phyloP scores from a whole-genome alignment of 2,888 invertebrate species.

The Punctoribates punctum region DNA sequence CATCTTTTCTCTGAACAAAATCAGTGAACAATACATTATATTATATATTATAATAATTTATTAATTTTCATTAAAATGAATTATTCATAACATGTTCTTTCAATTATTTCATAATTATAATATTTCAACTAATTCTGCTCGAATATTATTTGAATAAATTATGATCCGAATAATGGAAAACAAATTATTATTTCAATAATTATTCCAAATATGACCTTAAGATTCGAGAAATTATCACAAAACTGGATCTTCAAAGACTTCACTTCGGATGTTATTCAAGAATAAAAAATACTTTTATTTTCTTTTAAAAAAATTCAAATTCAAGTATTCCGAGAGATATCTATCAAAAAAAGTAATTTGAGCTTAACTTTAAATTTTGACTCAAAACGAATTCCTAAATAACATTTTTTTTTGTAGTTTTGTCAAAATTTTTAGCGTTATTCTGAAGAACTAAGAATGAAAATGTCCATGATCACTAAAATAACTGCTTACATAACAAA shows the following conservation, averaged over 20 bases:
- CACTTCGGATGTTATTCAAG: no score
- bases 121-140: not conserved
- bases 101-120: slow-evolving; percentile 19
- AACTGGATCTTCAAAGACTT: no score
- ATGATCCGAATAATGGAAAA: not conserved
- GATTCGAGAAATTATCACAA: not conserved
- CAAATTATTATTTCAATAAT: not conserved
- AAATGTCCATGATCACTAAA: no score
- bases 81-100: slow-evolving; percentile 25
- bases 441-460: no score
- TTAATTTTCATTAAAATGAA: slow-evolving; percentile 16
- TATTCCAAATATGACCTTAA: not conserved
- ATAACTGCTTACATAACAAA: no score
- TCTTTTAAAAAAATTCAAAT: no score
- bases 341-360: not conserved
- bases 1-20: not conserved
- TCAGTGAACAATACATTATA: slow-evolving; percentile 7
- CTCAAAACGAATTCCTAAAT: not conserved
- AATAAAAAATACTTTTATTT: no score
- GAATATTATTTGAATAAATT: not conserved
- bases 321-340: not conserved
- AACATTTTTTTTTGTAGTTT: not conserved
- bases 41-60: slow-evolving; percentile 4
- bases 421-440: not conserved
- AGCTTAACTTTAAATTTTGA: not conserved